phyloP scores from a whole-genome alignment of 1,140 invertebrate species.

The Antheraea pernyi region DNA sequence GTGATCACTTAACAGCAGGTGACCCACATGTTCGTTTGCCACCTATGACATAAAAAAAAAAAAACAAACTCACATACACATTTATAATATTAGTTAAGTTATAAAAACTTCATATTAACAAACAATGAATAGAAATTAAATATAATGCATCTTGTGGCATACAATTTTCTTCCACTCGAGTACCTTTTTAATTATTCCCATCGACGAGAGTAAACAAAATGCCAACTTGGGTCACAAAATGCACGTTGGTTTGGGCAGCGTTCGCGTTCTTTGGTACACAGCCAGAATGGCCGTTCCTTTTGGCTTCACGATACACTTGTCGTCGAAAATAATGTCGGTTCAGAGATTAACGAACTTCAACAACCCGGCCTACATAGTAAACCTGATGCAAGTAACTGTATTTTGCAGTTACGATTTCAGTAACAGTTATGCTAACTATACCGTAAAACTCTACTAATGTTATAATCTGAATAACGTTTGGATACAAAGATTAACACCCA shows the following conservation, averaged over 20 bases:
- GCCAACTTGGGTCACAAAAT: constrained; percentile 75
- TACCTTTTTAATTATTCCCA: background rate
- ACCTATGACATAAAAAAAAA: no score
- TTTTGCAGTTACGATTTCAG: background rate
- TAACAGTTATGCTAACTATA: background rate
- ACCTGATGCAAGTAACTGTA: constrained; percentile 4
- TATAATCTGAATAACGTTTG: no score
- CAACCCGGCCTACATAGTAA: constrained; percentile 64
- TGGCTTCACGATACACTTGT: constrained; percentile 70
- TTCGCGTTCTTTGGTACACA: constrained; percentile 75
- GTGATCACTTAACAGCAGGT: no score
- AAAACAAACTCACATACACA: no score
- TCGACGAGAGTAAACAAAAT: constrained; percentile 33
- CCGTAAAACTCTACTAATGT: background rate
- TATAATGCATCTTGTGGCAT: background rate
- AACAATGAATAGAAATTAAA: background rate
- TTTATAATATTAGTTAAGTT: no score
- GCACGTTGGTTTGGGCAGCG: constrained; percentile 68
- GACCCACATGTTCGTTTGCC: no score
- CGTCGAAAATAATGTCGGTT: constrained; percentile 72
- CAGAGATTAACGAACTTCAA: constrained; percentile 74
- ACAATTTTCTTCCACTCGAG: background rate
- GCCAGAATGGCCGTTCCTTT: constrained; percentile 77
- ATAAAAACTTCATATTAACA: no score
- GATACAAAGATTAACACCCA: no score